A percentile compares a stretch with the other conserved stretches of the same genome.
Evolutionary conservation across 2,113 vertebrate genomes (phyloP).

Genomic region (Smithornis capensis): DNA sequence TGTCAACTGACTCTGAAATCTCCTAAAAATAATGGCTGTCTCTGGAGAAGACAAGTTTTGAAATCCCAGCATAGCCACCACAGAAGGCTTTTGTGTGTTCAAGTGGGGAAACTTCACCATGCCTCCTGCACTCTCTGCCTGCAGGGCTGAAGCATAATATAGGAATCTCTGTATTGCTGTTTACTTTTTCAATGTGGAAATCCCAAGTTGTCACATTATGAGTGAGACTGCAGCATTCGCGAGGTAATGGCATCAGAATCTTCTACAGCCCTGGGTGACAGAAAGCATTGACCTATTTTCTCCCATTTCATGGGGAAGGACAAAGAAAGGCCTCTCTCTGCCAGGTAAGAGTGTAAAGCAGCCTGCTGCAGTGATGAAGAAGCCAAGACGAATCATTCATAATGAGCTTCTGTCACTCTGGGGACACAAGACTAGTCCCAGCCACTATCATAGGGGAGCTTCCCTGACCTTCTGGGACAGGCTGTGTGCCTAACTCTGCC

Average conservation of each 20-base stretch:
- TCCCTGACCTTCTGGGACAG: neutral
- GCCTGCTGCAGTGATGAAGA: neutral
- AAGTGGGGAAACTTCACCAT: slow-evolving; percentile 6
- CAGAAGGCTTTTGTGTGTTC: neutral
- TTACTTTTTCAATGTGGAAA: slow-evolving; percentile 6
- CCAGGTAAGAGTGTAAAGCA: neutral
- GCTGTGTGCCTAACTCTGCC: neutral
- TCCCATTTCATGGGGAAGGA: neutral
- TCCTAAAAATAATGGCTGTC: slow-evolving; percentile 2
- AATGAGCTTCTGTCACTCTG: neutral
- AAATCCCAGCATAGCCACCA: slow-evolving; percentile 8
- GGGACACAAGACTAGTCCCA: neutral
- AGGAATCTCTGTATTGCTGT: neutral
- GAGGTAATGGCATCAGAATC: slow-evolving; percentile 1
- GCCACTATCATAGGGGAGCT: neutral
- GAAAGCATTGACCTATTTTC: neutral
- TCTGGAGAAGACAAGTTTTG: slow-evolving; percentile 10
- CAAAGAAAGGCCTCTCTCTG: neutral
- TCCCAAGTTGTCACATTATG: neutral
- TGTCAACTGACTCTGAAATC: slow-evolving; percentile 29
- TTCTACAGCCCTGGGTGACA: neutral
- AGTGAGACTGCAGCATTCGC: slow-evolving; percentile 5
- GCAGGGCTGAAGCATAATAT: neutral
- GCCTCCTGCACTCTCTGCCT: neutral
- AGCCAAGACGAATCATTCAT: neutral